Conservation (phyloP, 2,113 vertebrate species). For the Apteryx owenii region DNA sequence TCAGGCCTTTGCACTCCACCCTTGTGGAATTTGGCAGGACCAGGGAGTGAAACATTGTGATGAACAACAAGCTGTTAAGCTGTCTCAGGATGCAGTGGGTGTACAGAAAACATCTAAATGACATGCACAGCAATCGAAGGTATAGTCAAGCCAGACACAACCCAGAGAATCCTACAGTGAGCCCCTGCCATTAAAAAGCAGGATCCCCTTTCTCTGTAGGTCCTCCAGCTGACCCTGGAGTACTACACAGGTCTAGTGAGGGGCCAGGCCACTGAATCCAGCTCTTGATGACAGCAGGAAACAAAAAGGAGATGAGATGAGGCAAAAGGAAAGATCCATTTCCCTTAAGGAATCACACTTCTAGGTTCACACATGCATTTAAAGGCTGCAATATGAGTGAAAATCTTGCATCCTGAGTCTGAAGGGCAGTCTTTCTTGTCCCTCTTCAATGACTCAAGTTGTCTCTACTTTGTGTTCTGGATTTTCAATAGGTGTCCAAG, state of each 20-base stretch:
- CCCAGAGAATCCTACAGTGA: neutral
- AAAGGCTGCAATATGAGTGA: neutral
- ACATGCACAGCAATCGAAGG: neutral
- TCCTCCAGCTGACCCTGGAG: neutral
- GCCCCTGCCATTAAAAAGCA: neutral
- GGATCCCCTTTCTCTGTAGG: neutral
- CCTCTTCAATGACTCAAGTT: neutral
- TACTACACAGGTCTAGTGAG: neutral
- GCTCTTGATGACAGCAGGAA: neutral
- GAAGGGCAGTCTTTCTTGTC: neutral
- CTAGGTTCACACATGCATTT: neutral
- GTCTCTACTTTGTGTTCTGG: neutral
- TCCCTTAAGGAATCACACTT: neutral
- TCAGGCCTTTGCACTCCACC: neutral
- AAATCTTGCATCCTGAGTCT: neutral
- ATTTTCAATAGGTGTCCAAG: constrained; percentile 81
- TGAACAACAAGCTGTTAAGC: neutral
- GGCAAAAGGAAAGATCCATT: neutral
- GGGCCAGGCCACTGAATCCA: neutral
- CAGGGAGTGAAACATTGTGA: neutral
- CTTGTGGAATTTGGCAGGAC: fast-evolving
- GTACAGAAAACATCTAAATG: neutral
- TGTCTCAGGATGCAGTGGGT: neutral
- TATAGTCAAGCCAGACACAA: neutral
- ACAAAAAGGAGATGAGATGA: neutral